These are phyloP conservation scores for Pollenia angustigena DNA, from an alignment of 2,888 invertebrate genomes.

Conservation along the genomic window DNA sequence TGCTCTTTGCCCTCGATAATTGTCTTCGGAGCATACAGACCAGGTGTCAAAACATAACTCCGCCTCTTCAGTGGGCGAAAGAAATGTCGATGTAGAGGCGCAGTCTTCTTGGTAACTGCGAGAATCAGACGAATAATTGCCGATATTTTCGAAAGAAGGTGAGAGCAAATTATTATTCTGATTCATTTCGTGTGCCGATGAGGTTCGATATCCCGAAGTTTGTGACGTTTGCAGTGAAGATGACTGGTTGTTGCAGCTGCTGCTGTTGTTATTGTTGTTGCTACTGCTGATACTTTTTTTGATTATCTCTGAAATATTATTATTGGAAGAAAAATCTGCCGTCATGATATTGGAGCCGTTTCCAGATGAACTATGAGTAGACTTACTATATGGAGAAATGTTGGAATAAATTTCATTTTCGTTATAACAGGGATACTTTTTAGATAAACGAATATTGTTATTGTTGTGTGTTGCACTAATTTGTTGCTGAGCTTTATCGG, in stretches of 20 bases:
- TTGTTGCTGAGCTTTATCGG: constrained; percentile 78
- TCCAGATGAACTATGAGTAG: constrained; percentile 77
- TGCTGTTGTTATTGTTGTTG: constrained; percentile 79
- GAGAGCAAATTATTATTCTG: constrained; percentile 82
- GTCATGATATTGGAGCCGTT: constrained; percentile 78
- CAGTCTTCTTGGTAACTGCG: constrained; percentile 84
- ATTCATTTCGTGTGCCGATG: constrained; percentile 82
- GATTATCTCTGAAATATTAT: constrained; percentile 73
- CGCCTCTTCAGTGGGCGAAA: constrained; percentile 87
- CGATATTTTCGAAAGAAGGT: constrained; percentile 83
- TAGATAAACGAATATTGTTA: constrained; percentile 73
- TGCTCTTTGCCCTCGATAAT: constrained; percentile 80
- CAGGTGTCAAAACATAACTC: constrained; percentile 87
- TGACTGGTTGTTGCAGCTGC: constrained; percentile 76
- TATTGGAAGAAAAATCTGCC: constrained; percentile 77
- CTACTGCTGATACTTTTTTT: constrained; percentile 76
- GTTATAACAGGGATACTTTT: constrained; percentile 77
- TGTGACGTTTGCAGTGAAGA: constrained; percentile 77
- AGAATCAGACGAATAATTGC: constrained; percentile 83
- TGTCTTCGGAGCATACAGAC: constrained; percentile 87
- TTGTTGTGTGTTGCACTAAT: constrained; percentile 70
- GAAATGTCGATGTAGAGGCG: constrained; percentile 84
- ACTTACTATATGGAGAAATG: constrained; percentile 79
- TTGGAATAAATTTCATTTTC: constrained; percentile 81
- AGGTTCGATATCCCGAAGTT: constrained; percentile 80